Conservation (phyloP, 1,140 invertebrate genomes). For the Lutraria rhynchaena region DNA sequence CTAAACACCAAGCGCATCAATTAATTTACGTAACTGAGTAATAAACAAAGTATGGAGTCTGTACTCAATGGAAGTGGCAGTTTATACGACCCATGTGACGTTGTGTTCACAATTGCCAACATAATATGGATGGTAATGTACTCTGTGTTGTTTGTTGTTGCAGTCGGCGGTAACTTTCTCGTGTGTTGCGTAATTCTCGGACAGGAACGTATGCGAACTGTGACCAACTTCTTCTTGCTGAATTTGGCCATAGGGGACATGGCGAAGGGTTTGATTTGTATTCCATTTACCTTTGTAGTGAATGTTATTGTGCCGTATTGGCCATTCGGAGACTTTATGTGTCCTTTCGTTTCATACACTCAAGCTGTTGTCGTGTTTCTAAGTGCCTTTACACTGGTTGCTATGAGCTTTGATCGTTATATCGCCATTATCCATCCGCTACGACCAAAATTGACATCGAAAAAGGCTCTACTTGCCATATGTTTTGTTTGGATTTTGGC, state of each 20-base stretch:
- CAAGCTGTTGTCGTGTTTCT: constrained; percentile 98
- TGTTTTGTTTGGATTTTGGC: constrained; percentile 88
- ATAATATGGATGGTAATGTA: constrained; percentile 66
- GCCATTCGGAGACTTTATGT: constrained; percentile 95
- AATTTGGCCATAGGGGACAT: constrained; percentile 95
- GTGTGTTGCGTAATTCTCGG: constrained; percentile 93
- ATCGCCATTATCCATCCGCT: constrained; percentile 95
- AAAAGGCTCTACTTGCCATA: constrained; percentile 87
- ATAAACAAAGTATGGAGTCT: no score
- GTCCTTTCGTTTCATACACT: constrained; percentile 90
- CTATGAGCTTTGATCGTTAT: constrained; percentile 98
- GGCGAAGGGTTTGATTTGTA: constrained; percentile 50
- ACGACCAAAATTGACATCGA: constrained; percentile 89
- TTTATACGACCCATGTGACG: constrained; percentile 27
- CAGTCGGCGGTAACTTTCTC: constrained; percentile 92
- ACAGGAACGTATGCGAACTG: constrained; percentile 92
- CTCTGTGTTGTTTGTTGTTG: constrained; percentile 61
- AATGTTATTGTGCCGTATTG: constrained; percentile 93
- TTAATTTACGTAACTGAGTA: no score
- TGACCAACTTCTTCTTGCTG: constrained; percentile 98
- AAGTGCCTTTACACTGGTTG: constrained; percentile 95
- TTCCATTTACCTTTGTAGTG: constrained; percentile 83
- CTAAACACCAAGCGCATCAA: no score
- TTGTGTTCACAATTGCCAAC: constrained; percentile 24
- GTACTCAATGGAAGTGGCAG: constrained; percentile 9